Percentiles rank a stretch among this genome's conserved stretches.
phyloP scores from a whole-genome alignment of 1,140 invertebrate genomes.

The Plectus sambesii region DNA sequence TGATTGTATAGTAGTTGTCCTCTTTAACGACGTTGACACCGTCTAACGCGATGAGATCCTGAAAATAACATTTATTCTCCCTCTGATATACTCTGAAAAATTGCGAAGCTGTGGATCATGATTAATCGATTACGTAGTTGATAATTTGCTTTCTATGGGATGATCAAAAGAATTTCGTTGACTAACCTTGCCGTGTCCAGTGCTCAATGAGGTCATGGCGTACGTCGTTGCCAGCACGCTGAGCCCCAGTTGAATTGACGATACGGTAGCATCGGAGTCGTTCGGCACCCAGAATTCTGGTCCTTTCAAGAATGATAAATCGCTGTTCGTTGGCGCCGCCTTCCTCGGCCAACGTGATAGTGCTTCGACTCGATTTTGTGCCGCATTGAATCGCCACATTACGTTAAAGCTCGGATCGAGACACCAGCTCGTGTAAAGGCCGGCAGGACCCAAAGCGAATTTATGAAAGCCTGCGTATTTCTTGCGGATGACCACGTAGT shows the following conservation, averaged over 20 bases:
- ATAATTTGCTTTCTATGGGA: too few species aligned
- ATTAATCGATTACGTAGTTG: too few species aligned
- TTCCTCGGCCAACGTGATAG: too few species aligned
- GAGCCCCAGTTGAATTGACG: slow-evolving; percentile 26
- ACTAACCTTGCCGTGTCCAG: slow-evolving; percentile 73
- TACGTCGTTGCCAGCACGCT: slow-evolving; percentile 26
- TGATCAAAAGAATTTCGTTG: slow-evolving; percentile 58
- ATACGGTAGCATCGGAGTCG: slow-evolving; percentile 5
- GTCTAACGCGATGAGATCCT: slow-evolving; percentile 44
- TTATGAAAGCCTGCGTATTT: slow-evolving; percentile 16
- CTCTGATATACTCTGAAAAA: too few species aligned
- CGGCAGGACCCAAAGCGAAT: slow-evolving; percentile 18
- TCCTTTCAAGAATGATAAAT: slow-evolving; percentile 12
- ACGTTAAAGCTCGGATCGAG: slow-evolving; percentile 30
- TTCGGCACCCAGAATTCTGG: slow-evolving; percentile 17
- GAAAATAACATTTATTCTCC: slow-evolving; percentile 26
- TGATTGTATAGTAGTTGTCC: slow-evolving; percentile 64
- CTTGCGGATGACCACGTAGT: slow-evolving; percentile 28
- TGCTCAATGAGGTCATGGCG: slow-evolving; percentile 42
- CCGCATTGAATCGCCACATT: slow-evolving; percentile 30
- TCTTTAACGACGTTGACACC: slow-evolving; percentile 49
- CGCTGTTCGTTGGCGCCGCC: too few species aligned
- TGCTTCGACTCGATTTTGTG: slow-evolving; percentile 23
- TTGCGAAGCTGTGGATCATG: slow-evolving; percentile 19
- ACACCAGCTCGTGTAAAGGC: slow-evolving; percentile 20